phyloP scores from a whole-genome alignment of 2,797 vertebrate genomes.

The Morus bassanus region DNA sequence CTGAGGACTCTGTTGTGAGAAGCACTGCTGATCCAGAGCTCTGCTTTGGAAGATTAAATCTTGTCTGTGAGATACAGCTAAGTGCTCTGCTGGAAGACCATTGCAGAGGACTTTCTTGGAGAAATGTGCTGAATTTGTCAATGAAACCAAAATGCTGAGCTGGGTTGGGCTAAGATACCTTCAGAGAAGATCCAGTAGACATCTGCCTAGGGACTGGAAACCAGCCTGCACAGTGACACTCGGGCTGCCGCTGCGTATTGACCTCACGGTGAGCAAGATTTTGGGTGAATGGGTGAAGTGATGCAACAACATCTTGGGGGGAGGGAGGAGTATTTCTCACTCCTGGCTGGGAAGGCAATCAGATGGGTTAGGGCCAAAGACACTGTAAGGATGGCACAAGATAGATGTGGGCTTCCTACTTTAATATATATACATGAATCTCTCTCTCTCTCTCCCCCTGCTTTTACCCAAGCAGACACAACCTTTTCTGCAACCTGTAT shows the following conservation, averaged over 20 bases:
- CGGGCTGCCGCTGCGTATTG: not conserved
- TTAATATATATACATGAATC: not conserved
- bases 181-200: not conserved
- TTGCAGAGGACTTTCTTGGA: not conserved
- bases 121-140: not conserved
- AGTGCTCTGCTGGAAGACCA: not conserved
- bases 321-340: not conserved
- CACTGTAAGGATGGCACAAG: not conserved
- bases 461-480: not conserved
- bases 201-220: not conserved
- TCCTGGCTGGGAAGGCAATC: not conserved
- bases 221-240: not conserved
- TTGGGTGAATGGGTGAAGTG: not conserved
- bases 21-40: not conserved
- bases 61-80: not conserved
- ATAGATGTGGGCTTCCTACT: not conserved
- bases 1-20: not conserved
- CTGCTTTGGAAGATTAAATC: not conserved
- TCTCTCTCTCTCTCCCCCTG: fast-evolving
- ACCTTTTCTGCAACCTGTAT: not conserved
- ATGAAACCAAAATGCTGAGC: not conserved
- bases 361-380: not conserved
- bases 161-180: not conserved
- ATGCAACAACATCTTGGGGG: not conserved
- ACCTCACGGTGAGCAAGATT: not conserved